Conservation (phyloP, 2,113 vertebrate genomes). For the Melanerpes aurifrons region DNA sequence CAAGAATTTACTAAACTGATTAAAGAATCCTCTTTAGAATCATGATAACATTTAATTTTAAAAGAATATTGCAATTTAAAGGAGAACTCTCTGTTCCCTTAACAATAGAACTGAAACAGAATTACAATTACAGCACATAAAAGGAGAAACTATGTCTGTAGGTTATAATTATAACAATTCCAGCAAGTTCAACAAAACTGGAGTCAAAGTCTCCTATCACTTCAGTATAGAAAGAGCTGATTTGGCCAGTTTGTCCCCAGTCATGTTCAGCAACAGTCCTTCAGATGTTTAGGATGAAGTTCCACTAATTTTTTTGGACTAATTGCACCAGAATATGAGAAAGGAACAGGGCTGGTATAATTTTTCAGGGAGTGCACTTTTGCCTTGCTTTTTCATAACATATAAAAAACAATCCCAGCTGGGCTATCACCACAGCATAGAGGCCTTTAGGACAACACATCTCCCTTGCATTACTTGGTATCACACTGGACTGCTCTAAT, state of each 20-base stretch:
- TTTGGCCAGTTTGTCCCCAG: background rate
- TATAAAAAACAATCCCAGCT: background rate
- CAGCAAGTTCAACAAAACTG: background rate
- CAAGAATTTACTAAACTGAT: background rate
- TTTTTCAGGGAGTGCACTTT: background rate
- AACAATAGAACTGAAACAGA: background rate
- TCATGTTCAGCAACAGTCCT: background rate
- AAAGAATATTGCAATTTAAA: background rate
- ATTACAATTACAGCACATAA: background rate
- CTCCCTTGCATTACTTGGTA: background rate
- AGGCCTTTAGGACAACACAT: background rate
- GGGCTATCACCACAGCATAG: background rate
- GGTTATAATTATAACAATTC: background rate
- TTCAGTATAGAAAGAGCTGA: background rate
- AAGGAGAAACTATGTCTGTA: background rate
- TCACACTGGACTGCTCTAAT: background rate
- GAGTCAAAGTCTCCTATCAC: background rate
- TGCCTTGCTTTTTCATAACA: background rate
- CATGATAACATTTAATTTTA: background rate
- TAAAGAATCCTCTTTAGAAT: background rate
- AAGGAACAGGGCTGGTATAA: background rate
- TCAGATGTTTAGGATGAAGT: background rate
- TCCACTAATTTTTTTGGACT: background rate
- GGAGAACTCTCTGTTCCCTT: background rate
- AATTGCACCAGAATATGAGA: background rate